Conservation (phyloP, 2,113 vertebrate species). For the Zosterops pallidus region DNA sequence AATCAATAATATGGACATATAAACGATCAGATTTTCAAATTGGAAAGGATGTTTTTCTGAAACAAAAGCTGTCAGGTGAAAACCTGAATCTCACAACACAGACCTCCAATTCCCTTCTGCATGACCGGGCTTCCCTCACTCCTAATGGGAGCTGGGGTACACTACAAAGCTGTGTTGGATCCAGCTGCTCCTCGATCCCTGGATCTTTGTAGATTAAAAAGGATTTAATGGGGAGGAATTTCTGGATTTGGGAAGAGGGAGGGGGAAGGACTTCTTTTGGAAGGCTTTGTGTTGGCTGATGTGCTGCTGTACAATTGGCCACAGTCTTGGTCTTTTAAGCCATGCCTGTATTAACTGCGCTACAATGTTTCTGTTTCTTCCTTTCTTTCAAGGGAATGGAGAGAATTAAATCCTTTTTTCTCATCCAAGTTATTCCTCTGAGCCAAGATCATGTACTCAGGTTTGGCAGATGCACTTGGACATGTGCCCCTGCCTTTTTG, state of each 20-base stretch:
- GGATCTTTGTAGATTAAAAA: background rate
- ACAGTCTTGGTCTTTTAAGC: background rate
- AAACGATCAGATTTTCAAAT: background rate
- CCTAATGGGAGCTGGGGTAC: background rate
- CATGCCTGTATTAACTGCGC: background rate
- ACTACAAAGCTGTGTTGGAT: background rate
- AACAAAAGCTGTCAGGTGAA: background rate
- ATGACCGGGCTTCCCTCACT: background rate
- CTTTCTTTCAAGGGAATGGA: background rate
- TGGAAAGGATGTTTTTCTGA: background rate
- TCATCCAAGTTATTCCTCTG: background rate
- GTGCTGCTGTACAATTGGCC: accelerated
- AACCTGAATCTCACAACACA: background rate
- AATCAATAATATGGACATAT: background rate
- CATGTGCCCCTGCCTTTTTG: background rate
- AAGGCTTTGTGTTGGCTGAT: background rate
- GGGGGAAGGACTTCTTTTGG: background rate
- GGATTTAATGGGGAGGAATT: background rate
- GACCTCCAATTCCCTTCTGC: background rate
- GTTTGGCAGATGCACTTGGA: background rate
- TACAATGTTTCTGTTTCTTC: background rate
- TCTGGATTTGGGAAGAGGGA: background rate
- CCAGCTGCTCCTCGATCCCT: background rate
- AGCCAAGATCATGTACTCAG: background rate
- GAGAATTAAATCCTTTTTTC: background rate